A percentile compares a stretch with the other conserved stretches of the same genome.
Evolutionary conservation across 2,113 vertebrate species (phyloP).

Genomic region (Cheilinus undulatus): DNA sequence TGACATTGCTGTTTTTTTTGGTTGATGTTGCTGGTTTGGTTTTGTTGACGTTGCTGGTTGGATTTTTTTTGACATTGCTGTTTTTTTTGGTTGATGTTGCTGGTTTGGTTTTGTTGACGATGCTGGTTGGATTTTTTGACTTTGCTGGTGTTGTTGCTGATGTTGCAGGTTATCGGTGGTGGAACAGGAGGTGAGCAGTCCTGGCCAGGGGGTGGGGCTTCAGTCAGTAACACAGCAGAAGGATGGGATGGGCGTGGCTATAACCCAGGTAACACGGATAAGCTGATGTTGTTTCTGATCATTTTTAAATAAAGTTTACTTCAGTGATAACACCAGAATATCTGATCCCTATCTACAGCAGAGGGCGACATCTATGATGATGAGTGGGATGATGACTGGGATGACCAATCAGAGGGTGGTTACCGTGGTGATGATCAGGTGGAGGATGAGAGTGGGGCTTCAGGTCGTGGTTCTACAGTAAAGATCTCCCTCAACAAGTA

Average conservation of each 20-base stretch:
- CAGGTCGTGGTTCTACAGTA: constrained; percentile 86
- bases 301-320: too few species aligned
- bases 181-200: background rate
- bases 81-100: too few species aligned
- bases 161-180: constrained; percentile 26
- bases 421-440: constrained; percentile 67
- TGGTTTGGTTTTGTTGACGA: background rate
- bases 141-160: background rate
- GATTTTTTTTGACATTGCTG: too few species aligned
- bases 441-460: constrained; percentile 85
- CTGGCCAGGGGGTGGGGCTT: constrained; percentile 22
- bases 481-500: constrained; percentile 95
- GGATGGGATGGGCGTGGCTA: constrained; percentile 9
- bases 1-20: too few species aligned
- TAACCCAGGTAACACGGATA: background rate
- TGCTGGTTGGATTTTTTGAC: too few species aligned
- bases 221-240: background rate
- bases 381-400: constrained; percentile 96
- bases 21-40: too few species aligned
- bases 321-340: background rate
- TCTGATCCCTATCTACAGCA: background rate
- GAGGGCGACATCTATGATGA: constrained; percentile 67
- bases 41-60: too few species aligned
- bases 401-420: constrained; percentile 87
- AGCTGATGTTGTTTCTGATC: background rate